Evolutionary conservation across 1,140 invertebrate species (phyloP).

Genomic region (Lepidostoma basale): DNA sequence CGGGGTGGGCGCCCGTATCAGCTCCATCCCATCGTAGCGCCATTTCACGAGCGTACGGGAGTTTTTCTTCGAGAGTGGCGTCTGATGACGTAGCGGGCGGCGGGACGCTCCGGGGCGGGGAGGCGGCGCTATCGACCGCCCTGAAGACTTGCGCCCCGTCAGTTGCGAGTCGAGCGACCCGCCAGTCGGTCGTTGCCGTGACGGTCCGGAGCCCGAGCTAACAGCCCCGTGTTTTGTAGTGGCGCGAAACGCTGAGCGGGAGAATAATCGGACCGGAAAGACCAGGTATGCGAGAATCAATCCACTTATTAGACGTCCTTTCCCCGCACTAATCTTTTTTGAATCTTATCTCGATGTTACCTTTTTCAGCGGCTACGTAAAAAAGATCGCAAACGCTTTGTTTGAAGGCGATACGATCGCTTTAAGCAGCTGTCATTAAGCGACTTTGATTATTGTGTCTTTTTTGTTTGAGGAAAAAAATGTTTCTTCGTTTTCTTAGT

Average conservation of each 20-base stretch:
- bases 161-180: constrained; percentile 29
- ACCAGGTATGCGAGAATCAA: constrained; percentile 4
- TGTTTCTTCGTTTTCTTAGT: background rate
- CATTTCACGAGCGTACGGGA: constrained; percentile 32
- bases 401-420: constrained; percentile 22
- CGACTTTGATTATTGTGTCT: constrained; percentile 12
- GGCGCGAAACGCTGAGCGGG: constrained; percentile 25
- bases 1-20: constrained; percentile 1
- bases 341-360: background rate
- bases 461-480: background rate
- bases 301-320: background rate
- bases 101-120: constrained; percentile 1
- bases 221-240: constrained; percentile 21
- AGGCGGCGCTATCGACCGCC: constrained; percentile 20
- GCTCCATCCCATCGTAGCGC: constrained; percentile 29
- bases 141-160: constrained; percentile 17
- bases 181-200: constrained; percentile 7
- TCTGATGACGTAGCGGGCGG: constrained; percentile 32
- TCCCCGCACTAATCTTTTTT: background rate
- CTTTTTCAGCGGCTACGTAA: background rate
- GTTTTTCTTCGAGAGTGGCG: constrained; percentile 32
- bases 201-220: constrained; percentile 4
- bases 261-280: constrained; percentile 8
- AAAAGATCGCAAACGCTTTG: constrained; percentile 1
- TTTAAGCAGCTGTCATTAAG: constrained; percentile 27